These are phyloP conservation scores for Micrasema minimum DNA, from an alignment of 1,140 invertebrate genomes.

Conservation along the genomic window DNA sequence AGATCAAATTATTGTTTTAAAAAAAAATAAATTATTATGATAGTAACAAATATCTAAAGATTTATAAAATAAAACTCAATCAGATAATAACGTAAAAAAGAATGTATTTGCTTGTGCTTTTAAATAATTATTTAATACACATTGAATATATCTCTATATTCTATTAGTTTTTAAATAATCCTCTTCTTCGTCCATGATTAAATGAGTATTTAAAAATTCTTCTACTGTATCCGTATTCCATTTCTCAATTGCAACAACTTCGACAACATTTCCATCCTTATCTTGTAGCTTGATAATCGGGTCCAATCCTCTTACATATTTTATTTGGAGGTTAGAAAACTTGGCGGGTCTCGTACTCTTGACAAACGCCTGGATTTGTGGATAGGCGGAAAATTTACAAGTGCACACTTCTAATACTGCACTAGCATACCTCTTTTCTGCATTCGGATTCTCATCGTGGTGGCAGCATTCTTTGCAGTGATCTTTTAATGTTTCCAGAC, in stretches of 20 bases:
- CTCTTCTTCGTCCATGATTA: constrained; percentile 69
- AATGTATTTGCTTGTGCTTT: neutral
- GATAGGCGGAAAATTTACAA: constrained; percentile 95
- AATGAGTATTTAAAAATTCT: constrained; percentile 90
- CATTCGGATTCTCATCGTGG: constrained; percentile 70
- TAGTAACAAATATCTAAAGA: no score
- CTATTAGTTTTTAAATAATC: constrained; percentile 73
- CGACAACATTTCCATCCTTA: constrained; percentile 81
- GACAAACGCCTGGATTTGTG: constrained; percentile 95
- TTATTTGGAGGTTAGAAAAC: constrained; percentile 89
- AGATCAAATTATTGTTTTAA: no score
- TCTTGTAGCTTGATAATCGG: constrained; percentile 92
- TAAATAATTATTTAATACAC: neutral
- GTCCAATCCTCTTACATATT: constrained; percentile 90
- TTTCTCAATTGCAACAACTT: constrained; percentile 92
- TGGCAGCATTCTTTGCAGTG: constrained; percentile 81
- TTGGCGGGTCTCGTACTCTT: constrained; percentile 87
- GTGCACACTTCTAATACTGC: constrained; percentile 92
- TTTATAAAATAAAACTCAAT: constrained; percentile 9
- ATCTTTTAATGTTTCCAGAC: constrained; percentile 74
- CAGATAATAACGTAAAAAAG: constrained; percentile 6
- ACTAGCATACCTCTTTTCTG: constrained; percentile 81
- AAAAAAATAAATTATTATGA: no score
- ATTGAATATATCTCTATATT: constrained; percentile 58
- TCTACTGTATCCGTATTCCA: constrained; percentile 97